Percentiles rank a stretch among this genome's conserved stretches.
phyloP scores from a whole-genome alignment of 1,140 invertebrate genomes.

The Pogonognathellus flavescens region DNA sequence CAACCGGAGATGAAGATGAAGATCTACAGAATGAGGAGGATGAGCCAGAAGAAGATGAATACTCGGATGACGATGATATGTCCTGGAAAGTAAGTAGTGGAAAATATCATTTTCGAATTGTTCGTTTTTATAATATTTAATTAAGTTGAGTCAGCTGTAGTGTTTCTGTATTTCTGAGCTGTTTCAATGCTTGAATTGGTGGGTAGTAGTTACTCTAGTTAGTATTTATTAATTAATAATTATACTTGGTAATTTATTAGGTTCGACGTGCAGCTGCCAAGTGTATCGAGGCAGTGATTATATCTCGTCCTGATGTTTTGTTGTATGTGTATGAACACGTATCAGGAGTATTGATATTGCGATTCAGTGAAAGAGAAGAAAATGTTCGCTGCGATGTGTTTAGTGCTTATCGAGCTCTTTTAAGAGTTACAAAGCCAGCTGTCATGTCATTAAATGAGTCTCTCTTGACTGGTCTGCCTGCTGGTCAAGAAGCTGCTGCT shows the following conservation, averaged over 20 bases:
- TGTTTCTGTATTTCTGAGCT: too few species aligned
- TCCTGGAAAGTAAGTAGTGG: conserved; percentile 87
- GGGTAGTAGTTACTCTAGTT: too few species aligned
- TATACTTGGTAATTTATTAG: conserved; percentile 45
- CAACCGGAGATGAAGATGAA: conserved; percentile 76
- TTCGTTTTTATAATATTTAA: background rate
- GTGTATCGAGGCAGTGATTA: conserved; percentile 94
- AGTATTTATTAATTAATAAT: too few species aligned
- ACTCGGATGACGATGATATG: conserved; percentile 99
- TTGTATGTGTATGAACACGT: conserved; percentile 90
- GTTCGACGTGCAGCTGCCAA: conserved; percentile 94
- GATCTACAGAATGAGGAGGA: conserved; percentile 81
- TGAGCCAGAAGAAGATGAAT: conserved; percentile 90
- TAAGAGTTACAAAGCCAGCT: conserved; percentile 87
- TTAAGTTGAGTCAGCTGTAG: background rate
- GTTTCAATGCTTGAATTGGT: too few species aligned
- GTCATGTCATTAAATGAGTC: conserved; percentile 72
- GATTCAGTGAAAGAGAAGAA: conserved; percentile 96
- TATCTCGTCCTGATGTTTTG: conserved; percentile 90
- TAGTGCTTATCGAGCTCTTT: conserved; percentile 93
- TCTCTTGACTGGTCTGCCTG: conserved; percentile 66
- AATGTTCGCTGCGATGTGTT: conserved; percentile 99
- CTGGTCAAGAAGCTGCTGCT: conserved; percentile 58
- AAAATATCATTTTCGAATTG: background rate
- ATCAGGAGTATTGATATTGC: conserved; percentile 88